Evolutionary conservation across 2,113 vertebrate genomes (phyloP).

Genomic region (Sprattus sprattus): DNA sequence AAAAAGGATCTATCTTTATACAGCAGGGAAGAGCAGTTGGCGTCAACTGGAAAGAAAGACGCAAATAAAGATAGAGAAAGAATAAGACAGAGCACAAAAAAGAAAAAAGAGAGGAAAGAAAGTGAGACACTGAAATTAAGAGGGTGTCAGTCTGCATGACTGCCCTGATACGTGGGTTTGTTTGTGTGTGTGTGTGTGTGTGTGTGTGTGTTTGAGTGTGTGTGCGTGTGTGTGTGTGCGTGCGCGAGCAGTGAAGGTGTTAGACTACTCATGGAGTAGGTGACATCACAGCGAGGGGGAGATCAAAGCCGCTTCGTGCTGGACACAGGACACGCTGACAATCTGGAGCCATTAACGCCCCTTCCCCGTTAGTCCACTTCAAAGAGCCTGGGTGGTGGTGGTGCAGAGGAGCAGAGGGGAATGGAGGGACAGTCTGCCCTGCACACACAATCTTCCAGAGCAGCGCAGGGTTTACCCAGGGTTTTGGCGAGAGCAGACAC

Average conservation of each 20-base stretch:
- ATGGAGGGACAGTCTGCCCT: neutral
- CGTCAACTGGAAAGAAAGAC: neutral
- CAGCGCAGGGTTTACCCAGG: neutral
- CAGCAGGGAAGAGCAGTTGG: neutral
- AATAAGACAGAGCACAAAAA: neutral
- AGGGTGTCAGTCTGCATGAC: neutral
- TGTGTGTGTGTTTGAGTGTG: neutral
- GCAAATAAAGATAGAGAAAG: neutral
- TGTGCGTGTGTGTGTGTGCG: neutral
- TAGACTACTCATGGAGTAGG: neutral
- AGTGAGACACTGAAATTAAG: neutral
- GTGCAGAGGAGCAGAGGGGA: too few species aligned
- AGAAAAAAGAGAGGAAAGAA: neutral
- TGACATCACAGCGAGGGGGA: neutral
- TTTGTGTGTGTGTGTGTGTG: neutral
- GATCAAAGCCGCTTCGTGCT: neutral
- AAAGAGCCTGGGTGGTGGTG: neutral
- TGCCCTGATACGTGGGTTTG: neutral
- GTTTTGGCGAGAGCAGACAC: neutral
- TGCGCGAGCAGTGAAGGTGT: neutral
- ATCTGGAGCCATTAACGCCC: neutral
- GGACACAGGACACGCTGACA: neutral
- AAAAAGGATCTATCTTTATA: neutral
- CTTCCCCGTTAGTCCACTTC: neutral
- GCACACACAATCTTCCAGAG: neutral